Conservation (phyloP, 1,140 invertebrate genomes). For the Aphaenogaster rudis region DNA sequence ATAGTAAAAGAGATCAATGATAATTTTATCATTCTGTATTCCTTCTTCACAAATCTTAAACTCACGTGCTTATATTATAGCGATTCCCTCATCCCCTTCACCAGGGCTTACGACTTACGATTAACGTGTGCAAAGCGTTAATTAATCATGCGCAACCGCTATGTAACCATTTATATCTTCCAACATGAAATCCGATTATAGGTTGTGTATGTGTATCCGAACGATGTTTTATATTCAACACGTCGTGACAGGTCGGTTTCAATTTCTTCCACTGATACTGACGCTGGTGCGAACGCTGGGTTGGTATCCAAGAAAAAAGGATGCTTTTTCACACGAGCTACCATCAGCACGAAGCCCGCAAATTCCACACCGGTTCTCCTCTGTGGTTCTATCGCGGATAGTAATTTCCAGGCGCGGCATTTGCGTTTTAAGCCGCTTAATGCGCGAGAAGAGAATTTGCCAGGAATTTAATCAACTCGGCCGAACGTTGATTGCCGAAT, state of each 20-base stretch:
- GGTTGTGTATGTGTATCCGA: neutral
- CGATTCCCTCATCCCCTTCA: neutral
- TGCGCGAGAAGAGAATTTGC: conserved; percentile 77
- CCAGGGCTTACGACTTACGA: neutral
- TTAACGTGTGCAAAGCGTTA: conserved; percentile 27
- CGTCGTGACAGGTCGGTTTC: conserved; percentile 50
- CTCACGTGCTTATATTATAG: neutral
- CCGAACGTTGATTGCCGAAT: conserved; percentile 65
- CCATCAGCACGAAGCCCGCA: conserved; percentile 13
- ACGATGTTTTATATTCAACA: conserved; percentile 47
- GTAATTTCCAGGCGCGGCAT: conserved; percentile 71
- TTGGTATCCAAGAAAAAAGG: conserved; percentile 58
- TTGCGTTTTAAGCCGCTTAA: conserved; percentile 75
- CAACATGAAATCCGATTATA: conserved; percentile 44
- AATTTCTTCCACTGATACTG: conserved; percentile 59
- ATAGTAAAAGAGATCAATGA: neutral
- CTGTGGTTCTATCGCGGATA: conserved; percentile 56
- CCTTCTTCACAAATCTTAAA: neutral
- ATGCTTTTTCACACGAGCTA: conserved; percentile 42
- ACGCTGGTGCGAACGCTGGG: conserved; percentile 4
- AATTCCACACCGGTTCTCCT: conserved; percentile 61
- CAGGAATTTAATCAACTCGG: conserved; percentile 76
- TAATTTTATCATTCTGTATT: neutral
- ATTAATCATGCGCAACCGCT: conserved; percentile 47
- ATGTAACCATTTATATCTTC: conserved; percentile 14